Evolutionary conservation across 2,888 invertebrate genomes (phyloP).

Genomic region (Acanthosepion pharaonis): DNA sequence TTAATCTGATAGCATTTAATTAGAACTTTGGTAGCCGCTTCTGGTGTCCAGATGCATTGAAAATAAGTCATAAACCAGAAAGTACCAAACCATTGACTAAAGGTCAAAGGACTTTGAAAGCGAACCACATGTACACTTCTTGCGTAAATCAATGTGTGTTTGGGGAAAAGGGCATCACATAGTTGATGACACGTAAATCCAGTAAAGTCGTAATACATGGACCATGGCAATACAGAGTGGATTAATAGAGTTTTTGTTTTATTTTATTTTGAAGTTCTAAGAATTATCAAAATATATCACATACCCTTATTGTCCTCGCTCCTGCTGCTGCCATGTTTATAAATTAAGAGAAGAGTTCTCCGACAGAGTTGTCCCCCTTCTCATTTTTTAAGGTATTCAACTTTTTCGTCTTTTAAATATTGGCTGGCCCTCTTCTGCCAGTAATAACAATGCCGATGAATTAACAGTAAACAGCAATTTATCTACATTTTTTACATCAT

Average conservation of each 20-base stretch:
- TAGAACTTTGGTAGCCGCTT: background rate
- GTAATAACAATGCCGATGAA: too few relatives aligned
- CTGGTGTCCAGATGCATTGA: background rate
- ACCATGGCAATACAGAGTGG: background rate
- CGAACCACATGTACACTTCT: background rate
- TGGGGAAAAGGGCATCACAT: background rate
- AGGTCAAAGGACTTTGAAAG: background rate
- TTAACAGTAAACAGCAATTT: too few relatives aligned
- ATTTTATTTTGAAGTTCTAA: background rate
- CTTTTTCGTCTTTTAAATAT: too few relatives aligned
- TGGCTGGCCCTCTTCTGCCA: too few relatives aligned
- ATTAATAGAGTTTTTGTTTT: background rate
- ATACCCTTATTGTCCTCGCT: constrained; percentile 33
- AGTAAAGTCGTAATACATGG: background rate
- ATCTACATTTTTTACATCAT: too few relatives aligned
- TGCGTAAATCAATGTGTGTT: background rate
- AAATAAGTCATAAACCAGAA: background rate
- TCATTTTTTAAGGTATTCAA: too few relatives aligned
- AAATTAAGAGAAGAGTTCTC: background rate
- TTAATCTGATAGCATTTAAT: background rate
- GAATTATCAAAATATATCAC: background rate
- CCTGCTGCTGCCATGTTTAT: background rate
- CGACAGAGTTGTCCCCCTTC: background rate
- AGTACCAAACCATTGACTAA: background rate
- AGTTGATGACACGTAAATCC: background rate